phyloP scores from a whole-genome alignment of 2,797 vertebrate species.

The Scomberomorus guttatus region DNA sequence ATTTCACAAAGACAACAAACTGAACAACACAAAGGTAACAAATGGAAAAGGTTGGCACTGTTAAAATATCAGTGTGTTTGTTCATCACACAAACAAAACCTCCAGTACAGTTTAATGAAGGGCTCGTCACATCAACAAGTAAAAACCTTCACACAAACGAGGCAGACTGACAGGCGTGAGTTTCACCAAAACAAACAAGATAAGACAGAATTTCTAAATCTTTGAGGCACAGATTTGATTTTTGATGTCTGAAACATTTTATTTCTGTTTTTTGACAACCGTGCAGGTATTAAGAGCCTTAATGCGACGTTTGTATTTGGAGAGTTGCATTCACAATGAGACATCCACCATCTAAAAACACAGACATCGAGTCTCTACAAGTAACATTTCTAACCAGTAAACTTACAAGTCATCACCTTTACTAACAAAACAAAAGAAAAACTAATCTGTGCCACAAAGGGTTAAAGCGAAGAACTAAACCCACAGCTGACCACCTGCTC shows the following conservation, averaged over 20 bases:
- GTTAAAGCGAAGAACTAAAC: background rate
- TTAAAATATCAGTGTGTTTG: conserved; percentile 20
- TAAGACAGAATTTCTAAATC: background rate
- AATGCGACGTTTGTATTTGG: background rate
- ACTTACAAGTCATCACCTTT: background rate
- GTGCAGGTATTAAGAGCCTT: too few relatives aligned
- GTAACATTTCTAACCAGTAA: too few relatives aligned
- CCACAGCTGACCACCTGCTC: background rate
- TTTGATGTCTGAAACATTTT: background rate
- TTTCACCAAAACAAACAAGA: background rate
- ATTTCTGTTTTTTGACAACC: background rate
- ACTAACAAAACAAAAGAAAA: too few relatives aligned
- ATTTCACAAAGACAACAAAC: background rate
- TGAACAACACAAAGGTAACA: background rate
- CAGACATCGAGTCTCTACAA: too few relatives aligned
- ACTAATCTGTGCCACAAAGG: background rate
- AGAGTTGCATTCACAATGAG: background rate
- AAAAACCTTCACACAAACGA: background rate
- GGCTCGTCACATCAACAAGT: background rate
- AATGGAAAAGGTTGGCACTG: conserved; percentile 53
- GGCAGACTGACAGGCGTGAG: background rate
- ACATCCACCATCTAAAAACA: too few relatives aligned
- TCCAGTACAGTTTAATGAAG: too few relatives aligned
- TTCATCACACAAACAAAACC: too few relatives aligned
- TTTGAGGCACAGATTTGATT: conserved; percentile 1